phyloP scores from a whole-genome alignment of 2,113 vertebrate genomes.

The Ciconia boyciana region DNA sequence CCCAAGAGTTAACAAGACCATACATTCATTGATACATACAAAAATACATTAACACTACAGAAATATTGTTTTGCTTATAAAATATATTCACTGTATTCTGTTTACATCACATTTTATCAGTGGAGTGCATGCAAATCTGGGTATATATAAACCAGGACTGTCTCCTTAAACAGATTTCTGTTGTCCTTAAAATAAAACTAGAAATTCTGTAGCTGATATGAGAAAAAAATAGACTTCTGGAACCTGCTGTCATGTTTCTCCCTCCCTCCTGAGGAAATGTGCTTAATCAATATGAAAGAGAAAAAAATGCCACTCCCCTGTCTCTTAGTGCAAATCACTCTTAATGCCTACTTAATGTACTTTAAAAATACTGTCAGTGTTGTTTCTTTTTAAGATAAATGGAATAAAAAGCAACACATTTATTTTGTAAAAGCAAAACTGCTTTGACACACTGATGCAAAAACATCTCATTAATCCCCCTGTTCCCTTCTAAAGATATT shows the following conservation, averaged over 20 bases:
- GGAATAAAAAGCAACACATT: slow-evolving; percentile 27
- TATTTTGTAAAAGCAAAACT: slow-evolving; percentile 8
- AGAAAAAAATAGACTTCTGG: not conserved
- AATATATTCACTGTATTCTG: not conserved
- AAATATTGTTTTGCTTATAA: not conserved
- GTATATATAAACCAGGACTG: not conserved
- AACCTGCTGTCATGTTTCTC: not conserved
- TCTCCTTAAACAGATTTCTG: not conserved
- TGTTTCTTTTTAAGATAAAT: not conserved
- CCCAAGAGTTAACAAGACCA: not conserved
- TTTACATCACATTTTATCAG: not conserved
- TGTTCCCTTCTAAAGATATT: not conserved
- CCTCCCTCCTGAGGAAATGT: not conserved
- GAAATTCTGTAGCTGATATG: not conserved
- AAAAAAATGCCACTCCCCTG: not conserved
- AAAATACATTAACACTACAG: not conserved
- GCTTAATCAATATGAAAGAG: not conserved
- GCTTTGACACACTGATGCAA: not conserved
- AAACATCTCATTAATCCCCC: not conserved
- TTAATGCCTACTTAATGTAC: slow-evolving; percentile 13
- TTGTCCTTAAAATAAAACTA: not conserved
- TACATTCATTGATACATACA: fast-evolving
- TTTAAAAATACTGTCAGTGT: slow-evolving; percentile 24
- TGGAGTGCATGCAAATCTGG: not conserved
- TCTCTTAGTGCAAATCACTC: not conserved